Conservation (phyloP, 2,888 invertebrate species). For the Furcula furcula region DNA sequence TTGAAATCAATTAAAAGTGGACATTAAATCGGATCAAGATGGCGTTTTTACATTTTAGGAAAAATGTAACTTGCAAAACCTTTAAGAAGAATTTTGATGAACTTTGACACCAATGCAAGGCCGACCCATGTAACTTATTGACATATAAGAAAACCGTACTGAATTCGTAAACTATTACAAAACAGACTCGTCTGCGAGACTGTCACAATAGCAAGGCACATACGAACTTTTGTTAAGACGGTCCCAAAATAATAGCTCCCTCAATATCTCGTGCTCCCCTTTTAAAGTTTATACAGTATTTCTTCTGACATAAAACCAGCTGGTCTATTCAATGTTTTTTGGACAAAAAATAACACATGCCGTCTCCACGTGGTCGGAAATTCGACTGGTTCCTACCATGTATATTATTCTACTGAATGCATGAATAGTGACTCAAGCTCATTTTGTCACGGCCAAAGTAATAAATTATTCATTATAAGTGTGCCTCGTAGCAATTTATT, state of each 20-base stretch:
- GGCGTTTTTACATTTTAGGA: not conserved
- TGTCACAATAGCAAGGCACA: conserved; percentile 51
- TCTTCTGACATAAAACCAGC: conserved; percentile 69
- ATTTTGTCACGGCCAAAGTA: conserved; percentile 31
- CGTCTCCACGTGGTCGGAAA: conserved; percentile 69
- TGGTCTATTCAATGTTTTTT: conserved; percentile 67
- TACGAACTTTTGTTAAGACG: conserved; percentile 43
- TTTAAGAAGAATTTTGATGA: conserved; percentile 50
- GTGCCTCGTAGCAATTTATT: conserved; percentile 30
- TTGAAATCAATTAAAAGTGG: no score
- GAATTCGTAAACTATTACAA: conserved; percentile 49
- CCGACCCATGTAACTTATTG: conserved; percentile 50
- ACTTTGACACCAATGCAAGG: conserved; percentile 65
- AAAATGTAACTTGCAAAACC: not conserved
- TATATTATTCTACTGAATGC: conserved; percentile 30
- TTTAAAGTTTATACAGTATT: conserved; percentile 63
- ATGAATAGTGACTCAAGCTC: conserved; percentile 26
- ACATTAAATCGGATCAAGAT: no score
- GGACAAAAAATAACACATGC: conserved; percentile 30
- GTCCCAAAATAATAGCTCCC: conserved; percentile 54
- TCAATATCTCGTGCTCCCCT: conserved; percentile 61
- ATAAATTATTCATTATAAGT: conserved; percentile 38
- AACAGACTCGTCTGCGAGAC: conserved; percentile 55
- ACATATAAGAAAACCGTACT: conserved; percentile 36
- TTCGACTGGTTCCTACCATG: conserved; percentile 42